phyloP scores from a whole-genome alignment of 2,797 vertebrate species.

The Lacerta agilis region DNA sequence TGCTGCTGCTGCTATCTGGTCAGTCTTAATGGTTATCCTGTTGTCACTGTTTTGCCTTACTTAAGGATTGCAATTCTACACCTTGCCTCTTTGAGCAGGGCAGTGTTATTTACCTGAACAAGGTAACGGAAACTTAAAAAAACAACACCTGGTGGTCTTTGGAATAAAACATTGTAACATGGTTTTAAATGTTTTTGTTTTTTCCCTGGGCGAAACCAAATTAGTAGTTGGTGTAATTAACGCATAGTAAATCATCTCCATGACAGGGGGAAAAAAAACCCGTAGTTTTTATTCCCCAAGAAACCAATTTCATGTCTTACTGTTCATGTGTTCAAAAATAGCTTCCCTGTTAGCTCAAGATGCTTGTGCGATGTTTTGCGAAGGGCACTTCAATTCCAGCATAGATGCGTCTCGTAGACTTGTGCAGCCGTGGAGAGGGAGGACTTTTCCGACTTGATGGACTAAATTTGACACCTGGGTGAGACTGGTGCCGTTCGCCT shows the following conservation, averaged over 20 bases:
- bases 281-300: slow-evolving; percentile 76
- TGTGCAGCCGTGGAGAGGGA: background rate
- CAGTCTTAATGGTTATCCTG: too few species aligned
- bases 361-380: slow-evolving; percentile 70
- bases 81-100: background rate
- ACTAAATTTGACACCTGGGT: too few species aligned
- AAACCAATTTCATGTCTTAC: slow-evolving; percentile 81
- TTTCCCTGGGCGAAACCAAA: slow-evolving; percentile 73
- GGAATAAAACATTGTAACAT: slow-evolving; percentile 24
- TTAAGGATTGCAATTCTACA: background rate
- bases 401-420: slow-evolving; percentile 69
- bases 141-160: background rate
- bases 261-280: slow-evolving; percentile 23
- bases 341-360: slow-evolving; percentile 78
- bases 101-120: background rate
- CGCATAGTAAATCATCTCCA: slow-evolving; percentile 80
- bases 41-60: background rate
- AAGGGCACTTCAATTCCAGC: slow-evolving; percentile 76
- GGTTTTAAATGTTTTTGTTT: slow-evolving; percentile 36
- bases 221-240: slow-evolving; percentile 82
- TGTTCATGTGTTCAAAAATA: slow-evolving; percentile 82
- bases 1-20: too few species aligned
- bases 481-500: too few species aligned
- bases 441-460: too few species aligned
- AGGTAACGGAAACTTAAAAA: background rate